Base-by-base conservation (phyloP, 2,113 vertebrate species). In the Pogona vitticeps region DNA sequence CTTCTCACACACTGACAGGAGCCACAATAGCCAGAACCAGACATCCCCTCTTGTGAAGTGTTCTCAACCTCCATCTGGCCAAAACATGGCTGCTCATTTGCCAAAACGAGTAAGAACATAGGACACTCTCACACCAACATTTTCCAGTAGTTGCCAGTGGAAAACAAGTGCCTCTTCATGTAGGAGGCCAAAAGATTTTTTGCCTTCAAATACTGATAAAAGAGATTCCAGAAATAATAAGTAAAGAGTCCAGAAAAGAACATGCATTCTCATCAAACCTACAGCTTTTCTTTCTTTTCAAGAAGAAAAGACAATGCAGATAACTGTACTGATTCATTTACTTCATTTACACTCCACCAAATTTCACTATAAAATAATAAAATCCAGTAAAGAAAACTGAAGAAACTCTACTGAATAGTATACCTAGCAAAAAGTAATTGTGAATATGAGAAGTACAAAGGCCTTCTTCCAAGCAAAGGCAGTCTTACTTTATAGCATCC, bases 201-300 rank as follows among this genome's bases (percentile, higher is more conserved):
- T 84, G 83, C 80, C 90, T 68, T 84, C 63, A 31, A 78, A 86
- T 15, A 82, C 89, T 67, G 94, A 92, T 92, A 90, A 88, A 92
- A 82, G 76, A 42, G 42, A 80, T 28, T 40, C 12, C 21, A 80
- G 26, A n/a, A 80, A 63, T 4, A 12, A 80, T 80, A 1, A 71
- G 2, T 71, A 90, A 89, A 94, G 92, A 94, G 90, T 83, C n/a
- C n/a, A n/a, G 88, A 91, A 91, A 92, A 86, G 87, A 92, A 92
- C 91, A 92, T 91, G 91, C 90, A 91, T 92, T 93, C 75, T 2
- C 21, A 52, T 10, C 46, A 68, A 12, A 36, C 80, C 42, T 56
- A 20, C 28, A 18, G 31, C 56, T 17, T 52, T 65, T 23, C 6
- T 18, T 68, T 52, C 46, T 6, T 52, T 52, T 52, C 46, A 36